phyloP scores from a whole-genome alignment of 2,888 invertebrate genomes.

The Stratiomys singularior region DNA sequence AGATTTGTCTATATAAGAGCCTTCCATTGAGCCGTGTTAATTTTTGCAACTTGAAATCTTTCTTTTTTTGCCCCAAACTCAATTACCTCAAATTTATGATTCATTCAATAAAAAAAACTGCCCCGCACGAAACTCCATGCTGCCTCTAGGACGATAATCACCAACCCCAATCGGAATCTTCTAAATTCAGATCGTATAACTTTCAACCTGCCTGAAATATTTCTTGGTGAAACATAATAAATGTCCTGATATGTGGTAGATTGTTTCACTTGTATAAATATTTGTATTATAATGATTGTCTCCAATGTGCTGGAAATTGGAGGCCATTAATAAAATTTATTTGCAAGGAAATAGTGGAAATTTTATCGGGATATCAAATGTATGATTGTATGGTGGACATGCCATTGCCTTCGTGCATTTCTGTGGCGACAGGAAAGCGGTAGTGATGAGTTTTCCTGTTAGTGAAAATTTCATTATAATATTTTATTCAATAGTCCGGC shows the following conservation, averaged over 20 bases:
- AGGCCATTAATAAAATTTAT: not conserved
- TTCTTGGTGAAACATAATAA: not conserved
- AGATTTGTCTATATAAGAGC: too few relatives aligned
- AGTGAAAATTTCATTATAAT: not conserved
- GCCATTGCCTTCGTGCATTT: not conserved
- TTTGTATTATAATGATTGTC: not conserved
- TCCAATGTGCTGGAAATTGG: conserved; percentile 7
- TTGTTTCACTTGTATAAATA: not conserved
- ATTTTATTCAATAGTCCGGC: not conserved
- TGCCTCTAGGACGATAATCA: too few relatives aligned
- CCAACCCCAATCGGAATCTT: too few relatives aligned
- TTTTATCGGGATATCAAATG: not conserved
- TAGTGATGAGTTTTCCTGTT: not conserved
- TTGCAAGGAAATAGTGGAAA: not conserved
- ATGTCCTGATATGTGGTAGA: not conserved
- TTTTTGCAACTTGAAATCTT: too few relatives aligned
- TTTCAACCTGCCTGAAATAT: not conserved
- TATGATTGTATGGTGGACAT: not conserved
- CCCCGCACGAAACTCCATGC: too few relatives aligned
- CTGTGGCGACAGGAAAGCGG: too few relatives aligned
- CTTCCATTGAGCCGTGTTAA: too few relatives aligned
- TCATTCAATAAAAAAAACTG: too few relatives aligned
- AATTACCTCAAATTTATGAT: too few relatives aligned
- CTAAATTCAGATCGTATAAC: too few relatives aligned
- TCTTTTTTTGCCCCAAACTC: too few relatives aligned